Conservation (phyloP, 2,888 invertebrate genomes). For the Ectemnius lituratus region DNA sequence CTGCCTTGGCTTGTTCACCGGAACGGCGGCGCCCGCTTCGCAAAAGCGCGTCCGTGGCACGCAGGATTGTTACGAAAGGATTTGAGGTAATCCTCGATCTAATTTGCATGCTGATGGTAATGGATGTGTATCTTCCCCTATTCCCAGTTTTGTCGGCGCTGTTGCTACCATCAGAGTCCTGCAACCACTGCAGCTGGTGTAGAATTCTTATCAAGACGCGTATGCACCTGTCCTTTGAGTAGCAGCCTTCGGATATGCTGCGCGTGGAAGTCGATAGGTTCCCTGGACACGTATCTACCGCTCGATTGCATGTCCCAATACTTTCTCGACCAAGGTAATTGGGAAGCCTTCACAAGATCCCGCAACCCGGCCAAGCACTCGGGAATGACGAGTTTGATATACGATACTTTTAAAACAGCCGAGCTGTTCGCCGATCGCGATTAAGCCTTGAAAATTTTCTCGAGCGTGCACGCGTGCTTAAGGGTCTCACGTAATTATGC, state of each 20-base stretch:
- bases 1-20: slow-evolving; percentile 19
- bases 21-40: slow-evolving; percentile 39
- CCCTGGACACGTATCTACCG: background rate
- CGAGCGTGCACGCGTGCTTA: slow-evolving; percentile 1
- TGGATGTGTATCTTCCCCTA: slow-evolving; percentile 74
- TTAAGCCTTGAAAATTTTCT: slow-evolving; percentile 8
- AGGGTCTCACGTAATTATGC: slow-evolving; percentile 31
- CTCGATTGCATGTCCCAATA: slow-evolving; percentile 11
- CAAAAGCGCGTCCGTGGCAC: slow-evolving; percentile 43
- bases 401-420: slow-evolving; percentile 45
- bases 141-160: slow-evolving; percentile 64
- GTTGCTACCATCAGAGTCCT: slow-evolving; percentile 24
- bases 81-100: slow-evolving; percentile 76
- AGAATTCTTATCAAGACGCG: slow-evolving; percentile 49
- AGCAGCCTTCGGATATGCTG: slow-evolving; percentile 22
- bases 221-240: slow-evolving; percentile 46
- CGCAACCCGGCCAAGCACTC: background rate
- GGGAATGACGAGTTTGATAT: slow-evolving; percentile 41
- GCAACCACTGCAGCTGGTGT: slow-evolving; percentile 49
- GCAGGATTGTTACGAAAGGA: slow-evolving; percentile 75
- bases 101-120: slow-evolving; percentile 77
- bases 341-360: background rate
- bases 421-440: slow-evolving; percentile 20
- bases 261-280: slow-evolving; percentile 23
- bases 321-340: slow-evolving; percentile 9